phyloP scores from a whole-genome alignment of 2,888 invertebrate species.

The Ischnura elegans region DNA sequence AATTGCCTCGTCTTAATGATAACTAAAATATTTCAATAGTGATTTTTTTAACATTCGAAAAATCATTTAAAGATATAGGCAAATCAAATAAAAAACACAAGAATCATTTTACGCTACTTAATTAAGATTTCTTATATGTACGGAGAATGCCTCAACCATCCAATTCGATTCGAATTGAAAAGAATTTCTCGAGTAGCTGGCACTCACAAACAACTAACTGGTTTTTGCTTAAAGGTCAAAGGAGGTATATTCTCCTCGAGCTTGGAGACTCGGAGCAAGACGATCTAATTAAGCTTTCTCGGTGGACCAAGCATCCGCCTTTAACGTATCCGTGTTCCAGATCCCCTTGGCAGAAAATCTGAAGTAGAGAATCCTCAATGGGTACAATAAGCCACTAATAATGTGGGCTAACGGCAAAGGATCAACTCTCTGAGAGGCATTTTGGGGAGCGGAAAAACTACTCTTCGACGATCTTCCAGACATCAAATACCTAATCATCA shows the following conservation, averaged over 20 bases:
- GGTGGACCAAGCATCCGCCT: background rate
- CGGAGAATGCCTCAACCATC: background rate
- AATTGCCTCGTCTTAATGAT: no score
- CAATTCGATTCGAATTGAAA: background rate
- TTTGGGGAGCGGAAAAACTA: background rate
- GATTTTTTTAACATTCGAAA: no score
- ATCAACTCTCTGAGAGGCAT: background rate
- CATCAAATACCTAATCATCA: no score
- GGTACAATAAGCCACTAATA: background rate
- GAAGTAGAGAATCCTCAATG: background rate
- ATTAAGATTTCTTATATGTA: background rate
- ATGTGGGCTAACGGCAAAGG: background rate
- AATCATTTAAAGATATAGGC: no score
- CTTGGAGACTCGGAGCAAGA: background rate
- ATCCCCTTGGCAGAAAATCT: background rate
- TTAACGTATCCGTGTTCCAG: background rate
- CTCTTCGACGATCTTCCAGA: no score
- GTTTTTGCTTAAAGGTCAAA: background rate
- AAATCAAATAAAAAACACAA: background rate
- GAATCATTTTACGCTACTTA: background rate
- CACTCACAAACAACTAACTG: background rate
- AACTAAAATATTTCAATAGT: no score
- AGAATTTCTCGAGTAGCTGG: background rate
- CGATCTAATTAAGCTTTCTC: background rate
- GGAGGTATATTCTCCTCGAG: background rate